These are phyloP conservation scores for Erpornis zantholeuca DNA, from an alignment of 2,113 vertebrate genomes.

Conservation along the genomic window DNA sequence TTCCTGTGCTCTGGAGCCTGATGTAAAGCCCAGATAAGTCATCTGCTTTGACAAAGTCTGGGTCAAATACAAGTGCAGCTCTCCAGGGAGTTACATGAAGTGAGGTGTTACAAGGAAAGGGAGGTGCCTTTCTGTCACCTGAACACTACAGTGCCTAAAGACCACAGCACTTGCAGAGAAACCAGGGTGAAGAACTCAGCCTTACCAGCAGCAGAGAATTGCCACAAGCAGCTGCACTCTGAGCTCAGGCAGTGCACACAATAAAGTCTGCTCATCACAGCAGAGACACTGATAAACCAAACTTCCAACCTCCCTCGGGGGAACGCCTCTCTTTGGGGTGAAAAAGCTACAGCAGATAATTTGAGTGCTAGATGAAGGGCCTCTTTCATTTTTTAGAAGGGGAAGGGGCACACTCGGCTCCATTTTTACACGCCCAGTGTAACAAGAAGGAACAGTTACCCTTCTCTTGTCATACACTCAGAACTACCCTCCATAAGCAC, in stretches of 20 bases:
- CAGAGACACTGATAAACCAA: neutral
- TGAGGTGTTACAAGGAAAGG: neutral
- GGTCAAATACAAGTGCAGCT: neutral
- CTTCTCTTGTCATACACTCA: no score
- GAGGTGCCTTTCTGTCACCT: neutral
- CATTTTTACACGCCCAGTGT: neutral
- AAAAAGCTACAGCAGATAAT: neutral
- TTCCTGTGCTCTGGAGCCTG: constrained; percentile 1
- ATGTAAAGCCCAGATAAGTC: neutral
- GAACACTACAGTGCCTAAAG: neutral
- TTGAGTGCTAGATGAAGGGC: neutral
- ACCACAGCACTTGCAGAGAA: neutral
- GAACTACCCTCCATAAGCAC: neutral
- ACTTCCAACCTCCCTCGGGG: neutral
- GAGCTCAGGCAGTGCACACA: neutral
- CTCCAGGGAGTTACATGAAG: neutral
- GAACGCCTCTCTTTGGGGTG: neutral
- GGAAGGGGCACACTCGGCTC: neutral
- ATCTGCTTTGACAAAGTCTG: neutral
- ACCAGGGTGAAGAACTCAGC: neutral
- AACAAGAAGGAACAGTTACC: neutral
- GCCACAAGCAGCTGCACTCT: neutral
- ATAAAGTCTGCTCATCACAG: neutral
- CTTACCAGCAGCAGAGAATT: neutral
- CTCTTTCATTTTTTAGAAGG: neutral